These are phyloP conservation scores for Mus musculus DNA, from an alignment of 2,113 vertebrate species.

Conservation along the genomic window DNA sequence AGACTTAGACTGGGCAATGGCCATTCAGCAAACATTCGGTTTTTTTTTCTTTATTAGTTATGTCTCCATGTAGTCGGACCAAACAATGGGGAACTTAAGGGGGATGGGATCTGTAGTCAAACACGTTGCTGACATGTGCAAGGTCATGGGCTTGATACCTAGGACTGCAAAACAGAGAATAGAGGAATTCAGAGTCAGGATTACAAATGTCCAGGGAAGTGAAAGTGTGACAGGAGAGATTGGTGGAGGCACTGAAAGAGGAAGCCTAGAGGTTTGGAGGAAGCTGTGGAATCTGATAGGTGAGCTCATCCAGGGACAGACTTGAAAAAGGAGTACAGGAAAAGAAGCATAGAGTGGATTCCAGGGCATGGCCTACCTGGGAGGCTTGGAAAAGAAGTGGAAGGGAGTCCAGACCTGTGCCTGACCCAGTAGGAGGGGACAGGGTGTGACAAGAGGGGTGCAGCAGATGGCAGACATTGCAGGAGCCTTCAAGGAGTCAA, in stretches of 20 bases:
- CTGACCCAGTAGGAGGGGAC: background rate
- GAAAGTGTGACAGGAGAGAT: conserved; percentile 15
- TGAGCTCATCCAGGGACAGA: background rate
- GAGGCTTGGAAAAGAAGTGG: background rate
- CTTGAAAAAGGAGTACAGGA: background rate
- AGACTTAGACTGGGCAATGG: background rate
- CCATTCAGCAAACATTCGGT: background rate
- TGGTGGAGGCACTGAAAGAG: background rate
- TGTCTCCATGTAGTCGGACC: background rate
- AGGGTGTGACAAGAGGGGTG: background rate
- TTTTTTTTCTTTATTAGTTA: background rate
- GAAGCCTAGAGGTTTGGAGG: background rate
- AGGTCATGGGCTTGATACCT: background rate
- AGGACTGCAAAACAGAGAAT: background rate
- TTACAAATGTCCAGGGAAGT: background rate
- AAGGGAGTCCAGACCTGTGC: background rate
- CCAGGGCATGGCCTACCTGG: background rate
- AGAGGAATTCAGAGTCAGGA: background rate
- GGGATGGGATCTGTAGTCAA: background rate
- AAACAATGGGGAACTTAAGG: background rate
- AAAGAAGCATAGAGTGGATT: background rate
- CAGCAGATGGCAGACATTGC: background rate
- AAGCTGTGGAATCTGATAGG: background rate
- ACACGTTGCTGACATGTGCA: background rate
- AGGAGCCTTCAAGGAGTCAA: background rate